phyloP scores from a whole-genome alignment of 2,888 invertebrate genomes.

The Epiblema foenella region DNA sequence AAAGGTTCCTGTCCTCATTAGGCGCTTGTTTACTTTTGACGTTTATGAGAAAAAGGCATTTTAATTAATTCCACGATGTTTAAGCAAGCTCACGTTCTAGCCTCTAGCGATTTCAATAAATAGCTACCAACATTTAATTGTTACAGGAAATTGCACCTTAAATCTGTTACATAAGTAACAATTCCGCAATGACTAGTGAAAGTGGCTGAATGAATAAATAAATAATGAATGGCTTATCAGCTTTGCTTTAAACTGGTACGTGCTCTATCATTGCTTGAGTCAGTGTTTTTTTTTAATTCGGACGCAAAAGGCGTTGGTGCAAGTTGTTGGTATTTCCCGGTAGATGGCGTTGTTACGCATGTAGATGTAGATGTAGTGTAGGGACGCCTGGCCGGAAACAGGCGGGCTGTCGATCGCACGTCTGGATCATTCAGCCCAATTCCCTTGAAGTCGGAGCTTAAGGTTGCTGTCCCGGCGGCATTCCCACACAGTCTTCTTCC shows the following conservation, averaged over 20 bases:
- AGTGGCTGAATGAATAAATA: background rate
- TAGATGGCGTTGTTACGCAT: background rate
- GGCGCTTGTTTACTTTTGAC: conserved; percentile 23
- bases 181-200: background rate
- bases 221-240: conserved; percentile 14
- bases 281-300: conserved; percentile 8
- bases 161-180: background rate
- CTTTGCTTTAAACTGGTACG: conserved; percentile 18
- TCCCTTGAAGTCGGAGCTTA: too few relatives aligned
- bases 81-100: conserved; percentile 41
- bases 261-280: conserved; percentile 16
- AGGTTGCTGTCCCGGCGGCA: too few relatives aligned
- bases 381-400: too few relatives aligned
- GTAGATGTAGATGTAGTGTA: too few relatives aligned
- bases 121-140: background rate
- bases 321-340: background rate
- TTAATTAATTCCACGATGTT: conserved; percentile 40
- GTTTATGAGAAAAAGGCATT: conserved; percentile 33
- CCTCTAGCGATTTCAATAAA: conserved; percentile 34
- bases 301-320: background rate
- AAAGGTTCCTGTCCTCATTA: conserved; percentile 12
- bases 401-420: too few relatives aligned
- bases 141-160: conserved; percentile 1
- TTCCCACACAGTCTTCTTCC: too few relatives aligned
- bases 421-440: too few relatives aligned